These are phyloP conservation scores for Ptychoptera albimana DNA, from an alignment of 2,888 invertebrate genomes.

Conservation along the genomic window DNA sequence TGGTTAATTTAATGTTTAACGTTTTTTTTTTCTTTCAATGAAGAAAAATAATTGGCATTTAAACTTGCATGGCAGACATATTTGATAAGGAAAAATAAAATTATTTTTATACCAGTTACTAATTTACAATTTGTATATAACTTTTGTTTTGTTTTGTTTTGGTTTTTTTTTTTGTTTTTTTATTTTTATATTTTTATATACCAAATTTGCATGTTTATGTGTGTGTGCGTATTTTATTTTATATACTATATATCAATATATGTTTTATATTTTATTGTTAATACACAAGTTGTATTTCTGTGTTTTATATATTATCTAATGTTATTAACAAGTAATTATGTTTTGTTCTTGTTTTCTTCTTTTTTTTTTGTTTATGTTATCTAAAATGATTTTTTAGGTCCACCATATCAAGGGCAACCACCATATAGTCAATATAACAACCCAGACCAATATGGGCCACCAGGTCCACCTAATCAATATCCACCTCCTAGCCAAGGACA, in stretches of 20 bases:
- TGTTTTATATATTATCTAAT: neutral
- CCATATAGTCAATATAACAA: slow-evolving; percentile 52
- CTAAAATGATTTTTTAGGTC: slow-evolving; percentile 16
- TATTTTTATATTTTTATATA: neutral
- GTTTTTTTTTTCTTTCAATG: neutral
- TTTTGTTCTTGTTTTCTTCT: neutral
- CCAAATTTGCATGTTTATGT: neutral
- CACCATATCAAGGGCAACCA: slow-evolving; percentile 44
- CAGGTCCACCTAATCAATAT: slow-evolving; percentile 39
- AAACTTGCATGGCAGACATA: too few species aligned
- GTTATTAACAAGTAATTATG: neutral
- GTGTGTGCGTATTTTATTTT: too few species aligned
- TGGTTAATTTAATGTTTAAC: neutral
- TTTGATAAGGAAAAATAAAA: too few species aligned
- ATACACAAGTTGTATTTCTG: slow-evolving; percentile 1
- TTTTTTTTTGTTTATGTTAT: slow-evolving; percentile 3
- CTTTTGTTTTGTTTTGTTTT: neutral
- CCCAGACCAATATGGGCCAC: slow-evolving; percentile 41
- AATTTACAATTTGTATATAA: too few species aligned
- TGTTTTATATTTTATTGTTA: too few species aligned
- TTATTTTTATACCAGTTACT: too few species aligned
- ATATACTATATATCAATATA: too few species aligned
- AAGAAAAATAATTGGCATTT: too few species aligned
- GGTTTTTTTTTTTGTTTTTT: neutral
- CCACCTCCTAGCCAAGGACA: slow-evolving; percentile 36